These are phyloP conservation scores for Poecile montanus DNA, from an alignment of 2,797 vertebrate genomes.

Conservation along the genomic window DNA sequence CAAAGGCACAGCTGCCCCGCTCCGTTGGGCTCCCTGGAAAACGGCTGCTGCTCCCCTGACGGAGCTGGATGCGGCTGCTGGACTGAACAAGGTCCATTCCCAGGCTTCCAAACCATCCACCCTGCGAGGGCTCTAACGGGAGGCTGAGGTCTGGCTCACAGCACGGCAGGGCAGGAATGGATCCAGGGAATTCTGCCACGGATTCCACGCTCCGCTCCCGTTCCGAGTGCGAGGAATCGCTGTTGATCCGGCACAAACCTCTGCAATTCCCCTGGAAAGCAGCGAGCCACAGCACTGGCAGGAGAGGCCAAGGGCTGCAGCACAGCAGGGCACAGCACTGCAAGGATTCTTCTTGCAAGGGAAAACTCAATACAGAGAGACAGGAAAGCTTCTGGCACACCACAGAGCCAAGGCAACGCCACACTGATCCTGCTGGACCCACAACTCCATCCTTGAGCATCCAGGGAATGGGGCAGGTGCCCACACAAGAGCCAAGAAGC, in stretches of 20 bases:
- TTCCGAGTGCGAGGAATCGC: accelerated
- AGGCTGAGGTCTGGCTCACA: neutral
- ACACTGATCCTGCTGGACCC: neutral
- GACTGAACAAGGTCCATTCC: accelerated
- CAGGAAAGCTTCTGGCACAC: neutral
- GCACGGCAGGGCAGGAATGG: accelerated
- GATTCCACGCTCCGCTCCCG: accelerated
- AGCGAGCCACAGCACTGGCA: accelerated
- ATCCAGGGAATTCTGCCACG: accelerated
- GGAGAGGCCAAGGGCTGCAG: neutral
- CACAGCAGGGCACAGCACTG: neutral
- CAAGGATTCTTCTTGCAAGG: neutral
- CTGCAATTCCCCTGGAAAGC: accelerated
- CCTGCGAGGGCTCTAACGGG: accelerated
- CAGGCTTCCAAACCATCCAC: neutral
- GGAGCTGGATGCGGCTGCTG: accelerated
- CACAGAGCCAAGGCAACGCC: neutral
- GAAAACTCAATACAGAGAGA: accelerated
- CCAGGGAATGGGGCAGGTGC: accelerated
- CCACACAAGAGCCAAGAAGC: neutral
- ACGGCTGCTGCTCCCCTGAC: accelerated
- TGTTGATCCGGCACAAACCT: accelerated
- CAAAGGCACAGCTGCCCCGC: neutral
- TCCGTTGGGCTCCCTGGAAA: accelerated
- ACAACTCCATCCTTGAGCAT: accelerated